A percentile compares a stretch with the other conserved stretches of the same genome.
Conservation (phyloP, 64 coral and sea anemone species). For the Catalaphyllia jardinei region DNA sequence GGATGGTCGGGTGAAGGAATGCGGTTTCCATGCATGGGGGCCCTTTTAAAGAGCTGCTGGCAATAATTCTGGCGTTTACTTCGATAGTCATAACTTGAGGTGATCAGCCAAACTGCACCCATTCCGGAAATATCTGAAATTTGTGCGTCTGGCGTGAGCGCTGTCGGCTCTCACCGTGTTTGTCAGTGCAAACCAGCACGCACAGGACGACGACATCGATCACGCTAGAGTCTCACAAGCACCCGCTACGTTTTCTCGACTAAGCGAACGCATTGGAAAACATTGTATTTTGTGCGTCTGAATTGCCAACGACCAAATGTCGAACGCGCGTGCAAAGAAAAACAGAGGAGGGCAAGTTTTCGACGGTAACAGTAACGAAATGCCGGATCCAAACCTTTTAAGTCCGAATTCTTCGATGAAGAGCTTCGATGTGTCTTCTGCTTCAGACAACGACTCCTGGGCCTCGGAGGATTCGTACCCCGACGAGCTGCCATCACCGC, state of each 20-base stretch:
- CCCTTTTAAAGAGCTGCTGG: background rate
- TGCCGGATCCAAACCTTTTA: background rate
- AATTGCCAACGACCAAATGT: slow-evolving; percentile 1
- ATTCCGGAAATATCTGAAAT: slow-evolving; percentile 42
- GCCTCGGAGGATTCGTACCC: slow-evolving; percentile 51
- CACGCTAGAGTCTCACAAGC: background rate
- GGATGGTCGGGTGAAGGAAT: slow-evolving; percentile 30
- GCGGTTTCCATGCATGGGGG: background rate
- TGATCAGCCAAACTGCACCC: background rate
- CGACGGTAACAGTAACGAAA: slow-evolving; percentile 15
- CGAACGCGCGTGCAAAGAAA: background rate
- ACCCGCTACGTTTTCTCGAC: slow-evolving; percentile 13
- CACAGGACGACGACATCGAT: background rate
- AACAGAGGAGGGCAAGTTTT: slow-evolving; percentile 37
- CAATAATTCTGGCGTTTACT: slow-evolving; percentile 1
- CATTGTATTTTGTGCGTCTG: background rate
- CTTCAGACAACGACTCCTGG: slow-evolving; percentile 68
- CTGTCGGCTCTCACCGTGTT: no score
- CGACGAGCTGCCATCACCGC: slow-evolving; percentile 28
- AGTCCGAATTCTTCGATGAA: slow-evolving; percentile 33
- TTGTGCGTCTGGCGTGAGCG: slow-evolving; percentile 3
- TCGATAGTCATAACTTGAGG: background rate
- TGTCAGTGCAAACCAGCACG: background rate
- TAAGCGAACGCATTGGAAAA: background rate
- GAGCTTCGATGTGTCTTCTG: slow-evolving; percentile 29